phyloP scores from a whole-genome alignment of 2,888 invertebrate genomes.

The Poecilobothrus nobilitatus region DNA sequence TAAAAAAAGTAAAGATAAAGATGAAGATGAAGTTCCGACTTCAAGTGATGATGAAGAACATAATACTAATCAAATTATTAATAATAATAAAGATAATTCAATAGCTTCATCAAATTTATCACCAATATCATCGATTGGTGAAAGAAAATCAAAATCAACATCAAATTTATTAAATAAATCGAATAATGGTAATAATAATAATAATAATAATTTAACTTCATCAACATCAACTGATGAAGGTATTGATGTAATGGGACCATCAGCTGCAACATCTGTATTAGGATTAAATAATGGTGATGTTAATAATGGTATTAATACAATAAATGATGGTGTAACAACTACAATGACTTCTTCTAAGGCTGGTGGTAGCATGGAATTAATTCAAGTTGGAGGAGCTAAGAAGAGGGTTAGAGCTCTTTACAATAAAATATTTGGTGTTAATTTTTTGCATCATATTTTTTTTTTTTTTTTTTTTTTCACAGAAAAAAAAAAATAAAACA shows the following conservation, averaged over 20 bases:
- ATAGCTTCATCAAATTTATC: background rate
- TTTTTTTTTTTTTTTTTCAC: background rate
- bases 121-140: conserved; percentile 22
- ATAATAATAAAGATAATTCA: conserved; percentile 28
- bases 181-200: conserved; percentile 26
- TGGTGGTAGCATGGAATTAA: conserved; percentile 30
- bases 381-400: conserved; percentile 34
- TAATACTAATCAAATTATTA: conserved; percentile 35
- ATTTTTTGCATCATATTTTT: background rate
- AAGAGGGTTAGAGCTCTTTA: conserved; percentile 37
- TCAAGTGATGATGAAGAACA: conserved; percentile 3
- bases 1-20: conserved; percentile 30
- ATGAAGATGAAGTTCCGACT: conserved; percentile 24
- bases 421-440: conserved; percentile 8
- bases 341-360: conserved; percentile 15
- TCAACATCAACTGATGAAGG: conserved; percentile 30
- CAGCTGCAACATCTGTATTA: background rate
- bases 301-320: background rate
- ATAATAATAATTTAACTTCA: conserved; percentile 25
- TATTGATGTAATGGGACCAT: conserved; percentile 14
- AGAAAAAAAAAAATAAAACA: background rate
- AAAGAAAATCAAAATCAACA: conserved; percentile 13
- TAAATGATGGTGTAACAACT: background rate
- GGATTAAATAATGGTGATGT: conserved; percentile 1
- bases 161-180: conserved; percentile 15